Evolutionary conservation across 2,797 vertebrate species (phyloP).

Genomic region (Dryobates pubescens): DNA sequence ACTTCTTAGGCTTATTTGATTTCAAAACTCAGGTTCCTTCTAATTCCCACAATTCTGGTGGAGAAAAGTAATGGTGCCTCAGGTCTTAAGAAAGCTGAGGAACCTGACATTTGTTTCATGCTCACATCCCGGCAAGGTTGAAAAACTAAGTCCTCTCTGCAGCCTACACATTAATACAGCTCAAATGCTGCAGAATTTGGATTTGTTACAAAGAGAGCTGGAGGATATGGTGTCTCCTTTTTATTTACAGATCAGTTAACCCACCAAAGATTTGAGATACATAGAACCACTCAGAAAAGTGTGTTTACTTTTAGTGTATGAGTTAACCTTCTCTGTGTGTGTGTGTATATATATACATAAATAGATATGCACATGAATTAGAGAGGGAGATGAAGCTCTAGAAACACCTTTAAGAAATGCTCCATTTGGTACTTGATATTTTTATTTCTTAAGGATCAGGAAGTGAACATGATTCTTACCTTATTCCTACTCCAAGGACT

Average conservation of each 20-base stretch:
- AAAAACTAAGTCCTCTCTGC: not conserved
- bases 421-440: not conserved
- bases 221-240: not conserved
- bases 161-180: not conserved
- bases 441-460: not conserved
- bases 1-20: not conserved
- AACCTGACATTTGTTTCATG: not conserved
- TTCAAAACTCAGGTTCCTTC: not conserved
- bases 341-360: not conserved
- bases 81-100: not conserved
- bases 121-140: fast-evolving
- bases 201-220: not conserved
- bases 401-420: not conserved
- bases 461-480: not conserved
- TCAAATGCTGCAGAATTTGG: not conserved
- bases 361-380: not conserved
- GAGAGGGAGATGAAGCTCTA: not conserved
- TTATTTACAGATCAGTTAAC: not conserved
- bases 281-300: not conserved
- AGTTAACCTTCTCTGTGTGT: not conserved
- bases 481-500: not conserved
- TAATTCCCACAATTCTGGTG: not conserved
- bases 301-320: not conserved
- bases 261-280: not conserved
- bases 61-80: not conserved